Evolutionary conservation across 2,888 invertebrate species (phyloP).

Genomic region (Ophion ventricosus): DNA sequence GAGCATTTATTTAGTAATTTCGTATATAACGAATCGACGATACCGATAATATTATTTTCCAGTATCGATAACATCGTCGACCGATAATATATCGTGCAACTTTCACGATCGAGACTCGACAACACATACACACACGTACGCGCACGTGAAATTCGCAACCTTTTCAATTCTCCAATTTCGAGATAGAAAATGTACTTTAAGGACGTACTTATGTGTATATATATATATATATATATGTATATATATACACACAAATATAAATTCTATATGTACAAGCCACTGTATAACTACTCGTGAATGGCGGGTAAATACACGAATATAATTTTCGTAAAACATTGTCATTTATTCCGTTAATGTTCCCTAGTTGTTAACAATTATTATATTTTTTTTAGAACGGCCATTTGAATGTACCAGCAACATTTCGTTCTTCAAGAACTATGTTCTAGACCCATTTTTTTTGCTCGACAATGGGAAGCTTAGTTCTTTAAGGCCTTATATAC

Average conservation of each 20-base stretch:
- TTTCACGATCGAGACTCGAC: conserved; percentile 23
- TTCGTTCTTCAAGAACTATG: neutral
- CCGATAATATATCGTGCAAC: conserved; percentile 23
- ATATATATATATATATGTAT: neutral
- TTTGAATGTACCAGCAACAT: too few species aligned
- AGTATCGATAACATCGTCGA: conserved; percentile 31
- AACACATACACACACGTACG: neutral
- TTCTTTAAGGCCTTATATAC: too few species aligned
- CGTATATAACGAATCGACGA: conserved; percentile 12
- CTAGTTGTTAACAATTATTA: neutral
- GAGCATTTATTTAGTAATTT: conserved; percentile 35
- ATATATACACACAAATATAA: conserved; percentile 2
- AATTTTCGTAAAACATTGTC: conserved; percentile 56
- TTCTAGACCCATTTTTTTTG: neutral
- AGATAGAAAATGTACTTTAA: conserved; percentile 50
- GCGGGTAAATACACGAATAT: conserved; percentile 58
- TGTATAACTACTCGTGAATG: conserved; percentile 44
- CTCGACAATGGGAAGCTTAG: neutral
- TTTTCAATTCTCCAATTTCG: conserved; percentile 23
- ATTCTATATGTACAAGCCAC: conserved; percentile 47
- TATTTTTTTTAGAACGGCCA: neutral
- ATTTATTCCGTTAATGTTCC: neutral
- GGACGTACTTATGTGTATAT: conserved; percentile 58
- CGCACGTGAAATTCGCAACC: conserved; percentile 18
- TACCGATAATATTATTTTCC: conserved; percentile 36